Evolutionary conservation across 2,888 invertebrate genomes (phyloP).

Genomic region (Erynnis tages): DNA sequence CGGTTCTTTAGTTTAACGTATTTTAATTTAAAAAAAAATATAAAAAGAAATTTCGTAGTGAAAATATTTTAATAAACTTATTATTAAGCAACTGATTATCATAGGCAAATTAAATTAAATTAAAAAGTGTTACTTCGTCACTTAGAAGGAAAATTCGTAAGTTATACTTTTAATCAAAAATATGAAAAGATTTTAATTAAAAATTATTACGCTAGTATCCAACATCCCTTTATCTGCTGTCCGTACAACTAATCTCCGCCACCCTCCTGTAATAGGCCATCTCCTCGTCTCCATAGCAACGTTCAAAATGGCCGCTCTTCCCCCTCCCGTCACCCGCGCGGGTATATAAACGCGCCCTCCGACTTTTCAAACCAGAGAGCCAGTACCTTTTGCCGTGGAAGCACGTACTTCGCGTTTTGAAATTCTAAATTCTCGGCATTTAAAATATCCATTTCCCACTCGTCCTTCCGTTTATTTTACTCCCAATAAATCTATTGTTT

Average conservation of each 20-base stretch:
- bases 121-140: too few relatives aligned
- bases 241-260: conserved; percentile 76
- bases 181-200: neutral
- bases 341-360: conserved; percentile 67
- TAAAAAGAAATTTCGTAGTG: too few relatives aligned
- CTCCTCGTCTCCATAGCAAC: conserved; percentile 74
- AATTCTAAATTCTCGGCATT: conserved; percentile 48
- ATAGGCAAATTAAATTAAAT: too few relatives aligned
- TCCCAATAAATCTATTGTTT: conserved; percentile 36
- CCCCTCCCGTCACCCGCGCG: conserved; percentile 52
- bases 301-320: conserved; percentile 71
- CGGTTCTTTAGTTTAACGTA: too few relatives aligned
- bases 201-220: neutral
- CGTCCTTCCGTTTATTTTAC: conserved; percentile 34
- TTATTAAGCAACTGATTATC: too few relatives aligned
- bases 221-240: conserved; percentile 45
- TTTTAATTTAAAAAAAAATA: too few relatives aligned
- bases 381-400: conserved; percentile 54
- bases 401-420: conserved; percentile 52
- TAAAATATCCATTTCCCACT: conserved; percentile 38
- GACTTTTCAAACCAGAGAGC: conserved; percentile 59
- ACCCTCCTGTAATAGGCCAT: conserved; percentile 80
- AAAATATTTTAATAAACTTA: too few relatives aligned
- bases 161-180: too few relatives aligned
- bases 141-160: too few relatives aligned